A percentile compares a stretch with the other conserved stretches of the same genome.
Conservation (phyloP, 2,797 vertebrate genomes). For the Diplodus puntazzo region DNA sequence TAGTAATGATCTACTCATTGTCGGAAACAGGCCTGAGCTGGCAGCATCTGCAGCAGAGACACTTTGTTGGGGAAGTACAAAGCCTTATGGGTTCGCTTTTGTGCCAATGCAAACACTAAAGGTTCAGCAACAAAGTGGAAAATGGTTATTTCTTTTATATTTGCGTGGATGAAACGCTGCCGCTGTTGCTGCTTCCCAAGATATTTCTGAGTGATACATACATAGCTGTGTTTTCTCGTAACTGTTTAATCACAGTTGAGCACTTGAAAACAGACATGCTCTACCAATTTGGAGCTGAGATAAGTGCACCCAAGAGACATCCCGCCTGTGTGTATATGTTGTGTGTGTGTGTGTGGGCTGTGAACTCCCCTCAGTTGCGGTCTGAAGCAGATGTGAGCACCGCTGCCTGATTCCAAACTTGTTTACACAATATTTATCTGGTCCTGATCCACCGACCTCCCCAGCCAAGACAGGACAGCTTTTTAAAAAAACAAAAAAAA, state of each 20-base stretch:
- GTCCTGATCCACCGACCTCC: conserved; percentile 37
- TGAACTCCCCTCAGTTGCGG: conserved; percentile 28
- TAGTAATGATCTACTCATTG: conserved; percentile 64
- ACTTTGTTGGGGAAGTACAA: conserved; percentile 44
- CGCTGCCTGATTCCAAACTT: conserved; percentile 37
- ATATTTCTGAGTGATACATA: conserved; percentile 26
- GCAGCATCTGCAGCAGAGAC: conserved; percentile 61
- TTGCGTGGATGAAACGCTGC: conserved; percentile 30
- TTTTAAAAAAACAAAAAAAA: neutral
- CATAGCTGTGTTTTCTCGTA: conserved; percentile 40
- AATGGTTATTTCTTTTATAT: conserved; percentile 8
- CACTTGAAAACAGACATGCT: conserved; percentile 53
- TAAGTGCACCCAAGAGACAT: conserved; percentile 52
- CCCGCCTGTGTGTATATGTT: conserved; percentile 37
- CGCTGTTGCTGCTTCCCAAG: neutral
- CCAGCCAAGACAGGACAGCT: conserved; percentile 17
- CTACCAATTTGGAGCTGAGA: conserved; percentile 41
- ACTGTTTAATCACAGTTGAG: conserved; percentile 48
- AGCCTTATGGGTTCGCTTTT: conserved; percentile 22
- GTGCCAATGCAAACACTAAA: conserved; percentile 55
- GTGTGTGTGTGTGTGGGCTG: conserved; percentile 21
- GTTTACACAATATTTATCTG: conserved; percentile 61
- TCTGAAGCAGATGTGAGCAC: conserved; percentile 65
- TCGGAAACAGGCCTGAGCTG: conserved; percentile 63
- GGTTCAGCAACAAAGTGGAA: conserved; percentile 32